These are phyloP conservation scores for Amphiura filiformis DNA, from an alignment of 35 echinoderm and acorn worm genomes.

Conservation along the genomic window DNA sequence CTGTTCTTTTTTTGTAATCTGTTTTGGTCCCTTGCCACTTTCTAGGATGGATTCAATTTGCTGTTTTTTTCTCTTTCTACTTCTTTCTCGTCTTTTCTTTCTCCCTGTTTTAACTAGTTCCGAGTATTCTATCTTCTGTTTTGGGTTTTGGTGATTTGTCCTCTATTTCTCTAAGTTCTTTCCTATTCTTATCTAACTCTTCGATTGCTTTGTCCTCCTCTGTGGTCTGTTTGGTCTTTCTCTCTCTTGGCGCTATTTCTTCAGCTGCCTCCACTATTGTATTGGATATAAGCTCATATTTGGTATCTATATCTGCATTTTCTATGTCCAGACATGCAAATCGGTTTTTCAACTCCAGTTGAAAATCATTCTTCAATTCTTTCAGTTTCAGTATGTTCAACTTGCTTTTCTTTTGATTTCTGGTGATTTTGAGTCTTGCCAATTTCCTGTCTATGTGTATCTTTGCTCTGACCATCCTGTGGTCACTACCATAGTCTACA, in stretches of 20 bases:
- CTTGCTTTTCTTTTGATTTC: not conserved
- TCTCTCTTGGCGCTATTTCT: not conserved
- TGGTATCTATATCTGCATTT: not conserved
- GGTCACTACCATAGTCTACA: slow-evolving; percentile 29
- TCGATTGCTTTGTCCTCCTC: not conserved
- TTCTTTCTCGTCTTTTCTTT: no score
- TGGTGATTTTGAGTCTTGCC: slow-evolving; percentile 6
- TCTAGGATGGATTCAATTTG: no score
- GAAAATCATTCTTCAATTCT: not conserved
- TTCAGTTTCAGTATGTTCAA: slow-evolving; percentile 1
- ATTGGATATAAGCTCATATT: not conserved
- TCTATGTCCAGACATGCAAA: not conserved
- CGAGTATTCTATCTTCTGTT: no score
- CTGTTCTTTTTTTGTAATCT: no score
- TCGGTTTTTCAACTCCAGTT: not conserved
- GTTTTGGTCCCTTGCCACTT: no score
- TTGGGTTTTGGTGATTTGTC: no score
- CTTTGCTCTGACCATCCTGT: not conserved
- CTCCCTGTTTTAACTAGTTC: no score
- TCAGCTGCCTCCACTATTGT: not conserved
- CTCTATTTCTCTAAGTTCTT: no score
- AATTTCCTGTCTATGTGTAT: slow-evolving; percentile 7
- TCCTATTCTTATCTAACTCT: no score
- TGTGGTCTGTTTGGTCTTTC: not conserved
- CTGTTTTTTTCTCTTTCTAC: no score